A percentile compares a stretch with the other conserved stretches of the same genome.
Evolutionary conservation across 2,888 invertebrate genomes (phyloP).

Genomic region (Drosophila falleni): DNA sequence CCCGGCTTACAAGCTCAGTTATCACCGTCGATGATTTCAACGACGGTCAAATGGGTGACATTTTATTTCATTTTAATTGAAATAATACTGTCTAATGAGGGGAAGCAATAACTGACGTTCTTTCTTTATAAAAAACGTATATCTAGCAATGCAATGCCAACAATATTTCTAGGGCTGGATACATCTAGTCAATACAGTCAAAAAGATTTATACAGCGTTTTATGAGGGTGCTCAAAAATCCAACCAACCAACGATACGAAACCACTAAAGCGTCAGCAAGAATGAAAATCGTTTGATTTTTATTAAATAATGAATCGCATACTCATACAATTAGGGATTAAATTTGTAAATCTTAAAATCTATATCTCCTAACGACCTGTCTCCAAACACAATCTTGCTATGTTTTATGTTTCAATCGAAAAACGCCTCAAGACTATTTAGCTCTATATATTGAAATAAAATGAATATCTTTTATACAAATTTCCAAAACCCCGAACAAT

Average conservation of each 20-base stretch:
- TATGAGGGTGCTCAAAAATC: constrained; percentile 55
- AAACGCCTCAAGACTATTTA: constrained; percentile 68
- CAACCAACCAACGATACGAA: constrained; percentile 26
- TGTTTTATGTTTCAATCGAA: constrained; percentile 18
- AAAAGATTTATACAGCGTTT: constrained; percentile 67
- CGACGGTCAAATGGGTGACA: constrained; percentile 53
- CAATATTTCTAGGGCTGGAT: constrained; percentile 84
- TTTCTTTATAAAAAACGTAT: constrained; percentile 29
- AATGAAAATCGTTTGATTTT: constrained; percentile 74
- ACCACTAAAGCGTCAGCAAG: constrained; percentile 64
- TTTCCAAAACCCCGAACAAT: constrained; percentile 67
- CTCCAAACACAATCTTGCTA: constrained; percentile 16
- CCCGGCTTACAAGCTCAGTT: constrained; percentile 43
- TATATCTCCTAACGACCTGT: constrained; percentile 22
- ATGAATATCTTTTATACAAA: constrained; percentile 64
- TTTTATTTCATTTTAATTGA: constrained; percentile 62
- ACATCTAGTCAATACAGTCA: constrained; percentile 84
- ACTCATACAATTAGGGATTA: constrained; percentile 73
- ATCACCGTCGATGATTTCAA: constrained; percentile 39
- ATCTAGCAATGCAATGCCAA: constrained; percentile 83
- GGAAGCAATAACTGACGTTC: constrained; percentile 67
- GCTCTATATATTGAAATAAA: constrained; percentile 69
- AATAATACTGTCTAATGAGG: constrained; percentile 55
- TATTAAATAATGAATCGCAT: constrained; percentile 72
- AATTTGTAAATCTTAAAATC: constrained; percentile 60